Evolutionary conservation across 2,113 vertebrate species (phyloP), one percentile per base, ranked within the genome.

Genomic region (Tachysurus fulvidraco): DNA sequence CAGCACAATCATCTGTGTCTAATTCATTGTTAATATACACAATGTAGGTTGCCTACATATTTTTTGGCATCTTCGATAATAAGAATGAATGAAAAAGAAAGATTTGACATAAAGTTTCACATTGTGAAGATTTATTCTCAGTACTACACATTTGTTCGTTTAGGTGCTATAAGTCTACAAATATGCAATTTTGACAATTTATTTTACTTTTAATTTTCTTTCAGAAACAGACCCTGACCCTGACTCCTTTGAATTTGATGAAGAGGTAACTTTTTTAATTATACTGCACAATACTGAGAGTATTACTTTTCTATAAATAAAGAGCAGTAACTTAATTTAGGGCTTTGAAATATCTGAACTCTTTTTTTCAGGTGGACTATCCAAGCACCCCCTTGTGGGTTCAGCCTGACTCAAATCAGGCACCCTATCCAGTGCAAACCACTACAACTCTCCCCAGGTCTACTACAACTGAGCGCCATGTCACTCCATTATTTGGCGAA

Each of bases 221-320:
- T n/a, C 91, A 95, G 94, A 92, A 85, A 85, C 90, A 52, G 12
- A 60, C 41, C 71, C 88, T 83, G 88, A 92, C 85, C 89, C 89
- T 54, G 87, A 86, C 44, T 85, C 83, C 16, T 85, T 91, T 88
- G 88, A 93, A n/a, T 92, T 91, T 90, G 88, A 92, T 25, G 85
- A 81, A 12, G 92, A 94, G 83, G 94, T 95, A 91, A 93, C 74
- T 86, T n/a, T n/a, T n/a, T n/a, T 65, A 80, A 36, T 64, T 60
- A 8, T 50, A 71, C 36, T 65, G 41, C 14, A 41, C 62, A 62
- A 62, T 82, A 50, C 10, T 11, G 12, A 36, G 8, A 67, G 59
- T 30, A 69, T 14, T 52, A 19, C 13, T 57, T 14, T 28, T 44
- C 2, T 57, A 57, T 67, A 86, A 50, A 54, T 64, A 57, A 83